Conservation (phyloP, 2,797 vertebrate species). For the Spondyliosoma cantharus region DNA sequence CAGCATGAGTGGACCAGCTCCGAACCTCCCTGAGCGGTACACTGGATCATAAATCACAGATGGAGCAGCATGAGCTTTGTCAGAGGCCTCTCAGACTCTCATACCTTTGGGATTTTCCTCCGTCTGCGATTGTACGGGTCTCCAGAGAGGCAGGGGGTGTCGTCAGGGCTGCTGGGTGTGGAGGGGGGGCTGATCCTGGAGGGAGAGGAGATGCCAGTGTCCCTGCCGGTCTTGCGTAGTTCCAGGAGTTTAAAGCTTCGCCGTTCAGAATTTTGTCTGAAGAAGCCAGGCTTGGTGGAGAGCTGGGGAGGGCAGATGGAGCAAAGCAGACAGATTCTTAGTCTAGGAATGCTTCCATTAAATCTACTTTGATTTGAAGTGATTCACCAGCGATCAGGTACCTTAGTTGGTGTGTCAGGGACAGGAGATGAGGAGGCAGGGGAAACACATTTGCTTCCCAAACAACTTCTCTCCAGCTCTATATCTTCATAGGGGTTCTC, state of each 20-base stretch:
- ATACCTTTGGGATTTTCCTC: conserved; percentile 96
- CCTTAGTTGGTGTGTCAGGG: conserved; percentile 90
- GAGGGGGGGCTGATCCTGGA: conserved; percentile 94
- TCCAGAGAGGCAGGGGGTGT: conserved; percentile 93
- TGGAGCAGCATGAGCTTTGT: conserved; percentile 22
- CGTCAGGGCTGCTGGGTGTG: conserved; percentile 97
- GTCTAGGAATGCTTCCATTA: background rate
- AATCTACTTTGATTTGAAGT: background rate
- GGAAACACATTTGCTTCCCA: conserved; percentile 85
- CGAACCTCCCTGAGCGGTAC: conserved; percentile 22
- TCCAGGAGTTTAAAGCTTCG: conserved; percentile 94
- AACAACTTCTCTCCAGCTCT: conserved; percentile 89
- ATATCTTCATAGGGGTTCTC: conserved; percentile 99
- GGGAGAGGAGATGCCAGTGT: conserved; percentile 88
- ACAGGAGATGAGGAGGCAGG: conserved; percentile 87
- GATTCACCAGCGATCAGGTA: conserved; percentile 61
- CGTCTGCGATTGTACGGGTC: conserved; percentile 93
- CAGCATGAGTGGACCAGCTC: conserved; percentile 46
- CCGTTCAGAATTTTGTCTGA: conserved; percentile 92
- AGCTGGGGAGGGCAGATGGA: conserved; percentile 61
- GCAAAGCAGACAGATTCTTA: conserved; percentile 4
- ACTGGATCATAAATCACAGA: conserved; percentile 54
- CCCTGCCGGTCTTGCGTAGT: conserved; percentile 90
- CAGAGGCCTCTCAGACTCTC: conserved; percentile 22
- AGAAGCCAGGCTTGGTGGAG: conserved; percentile 85